These are phyloP conservation scores for Halichoeres trimaculatus DNA, from an alignment of 2,113 vertebrate species.

Conservation along the genomic window DNA sequence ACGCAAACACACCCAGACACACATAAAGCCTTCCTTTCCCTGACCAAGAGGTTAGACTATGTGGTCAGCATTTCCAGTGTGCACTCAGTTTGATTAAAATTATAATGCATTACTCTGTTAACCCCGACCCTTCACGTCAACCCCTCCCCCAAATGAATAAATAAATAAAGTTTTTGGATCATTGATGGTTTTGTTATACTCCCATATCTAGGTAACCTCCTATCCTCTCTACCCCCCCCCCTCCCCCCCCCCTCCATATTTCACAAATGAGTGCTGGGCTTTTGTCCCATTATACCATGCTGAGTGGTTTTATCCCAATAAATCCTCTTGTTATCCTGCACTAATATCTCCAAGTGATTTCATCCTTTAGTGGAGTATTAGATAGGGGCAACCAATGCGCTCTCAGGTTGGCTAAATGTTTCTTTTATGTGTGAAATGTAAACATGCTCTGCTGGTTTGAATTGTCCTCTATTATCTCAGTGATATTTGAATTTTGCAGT, in stretches of 20 bases:
- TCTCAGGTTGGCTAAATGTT: slow-evolving; percentile 33
- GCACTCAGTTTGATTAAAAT: slow-evolving; percentile 79
- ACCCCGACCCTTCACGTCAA: slow-evolving; percentile 27
- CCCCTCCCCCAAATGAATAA: slow-evolving; percentile 36
- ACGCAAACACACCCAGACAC: slow-evolving; percentile 16
- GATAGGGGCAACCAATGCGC: slow-evolving; percentile 24
- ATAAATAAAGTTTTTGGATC: slow-evolving; percentile 67
- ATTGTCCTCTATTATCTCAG: slow-evolving; percentile 19
- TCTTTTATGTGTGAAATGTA: slow-evolving; percentile 38
- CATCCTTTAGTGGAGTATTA: slow-evolving; percentile 46
- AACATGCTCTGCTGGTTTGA: slow-evolving; percentile 41
- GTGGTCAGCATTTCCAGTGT: slow-evolving; percentile 72
- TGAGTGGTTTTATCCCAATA: slow-evolving; percentile 72
- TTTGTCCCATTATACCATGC: slow-evolving; percentile 59
- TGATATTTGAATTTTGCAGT: slow-evolving; percentile 46
- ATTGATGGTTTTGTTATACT: slow-evolving; percentile 52
- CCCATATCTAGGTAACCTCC: slow-evolving; percentile 46
- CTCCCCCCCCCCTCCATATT: slow-evolving; percentile 33
- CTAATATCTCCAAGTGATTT: slow-evolving; percentile 73
- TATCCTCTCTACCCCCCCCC: slow-evolving; percentile 12
- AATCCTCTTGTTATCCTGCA: slow-evolving; percentile 73
- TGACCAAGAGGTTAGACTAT: slow-evolving; percentile 55
- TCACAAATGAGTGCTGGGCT: slow-evolving; percentile 60
- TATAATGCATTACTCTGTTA: slow-evolving; percentile 67
- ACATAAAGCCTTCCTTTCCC: slow-evolving; percentile 42